These are phyloP conservation scores for Epizoanthus scotinus DNA, from an alignment of 92 coral and sea anemone species.

Conservation along the genomic window DNA sequence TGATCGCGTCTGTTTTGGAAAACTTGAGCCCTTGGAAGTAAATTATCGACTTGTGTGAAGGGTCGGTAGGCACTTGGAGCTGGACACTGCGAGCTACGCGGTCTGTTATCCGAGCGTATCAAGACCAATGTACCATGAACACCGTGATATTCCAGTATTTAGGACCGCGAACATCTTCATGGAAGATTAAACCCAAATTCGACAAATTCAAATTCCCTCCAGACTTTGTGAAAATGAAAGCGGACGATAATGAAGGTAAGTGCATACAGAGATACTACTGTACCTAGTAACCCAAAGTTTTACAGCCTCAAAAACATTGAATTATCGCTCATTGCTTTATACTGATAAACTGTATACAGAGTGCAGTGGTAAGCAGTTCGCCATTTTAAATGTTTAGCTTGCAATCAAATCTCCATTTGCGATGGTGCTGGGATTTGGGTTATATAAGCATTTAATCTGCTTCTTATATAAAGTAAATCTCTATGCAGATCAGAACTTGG, in stretches of 20 bases:
- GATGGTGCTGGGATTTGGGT: background rate
- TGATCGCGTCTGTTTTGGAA: constrained; percentile 15
- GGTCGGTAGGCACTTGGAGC: background rate
- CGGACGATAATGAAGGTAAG: constrained; percentile 26
- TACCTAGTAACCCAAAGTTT: too few species aligned
- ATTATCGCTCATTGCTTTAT: too few species aligned
- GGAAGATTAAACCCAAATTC: constrained; percentile 29
- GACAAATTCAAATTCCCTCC: constrained; percentile 25
- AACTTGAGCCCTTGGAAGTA: background rate
- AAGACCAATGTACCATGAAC: constrained; percentile 17
- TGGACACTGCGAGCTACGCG: background rate
- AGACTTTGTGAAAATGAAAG: constrained; percentile 25
- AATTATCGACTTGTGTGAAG: constrained; percentile 21
- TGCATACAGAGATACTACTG: background rate
- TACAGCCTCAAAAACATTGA: too few species aligned
- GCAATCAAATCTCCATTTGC: constrained; percentile 14
- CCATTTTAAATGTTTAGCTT: background rate
- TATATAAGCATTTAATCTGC: background rate
- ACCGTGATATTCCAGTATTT: constrained; percentile 39
- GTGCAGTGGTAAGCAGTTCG: background rate
- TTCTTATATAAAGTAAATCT: background rate
- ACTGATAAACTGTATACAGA: background rate
- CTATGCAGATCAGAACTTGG: too few species aligned
- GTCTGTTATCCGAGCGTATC: background rate
- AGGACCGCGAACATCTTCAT: constrained; percentile 27